Evolutionary conservation across 2,888 invertebrate species (phyloP).

Genomic region (Penaeus monodon): DNA sequence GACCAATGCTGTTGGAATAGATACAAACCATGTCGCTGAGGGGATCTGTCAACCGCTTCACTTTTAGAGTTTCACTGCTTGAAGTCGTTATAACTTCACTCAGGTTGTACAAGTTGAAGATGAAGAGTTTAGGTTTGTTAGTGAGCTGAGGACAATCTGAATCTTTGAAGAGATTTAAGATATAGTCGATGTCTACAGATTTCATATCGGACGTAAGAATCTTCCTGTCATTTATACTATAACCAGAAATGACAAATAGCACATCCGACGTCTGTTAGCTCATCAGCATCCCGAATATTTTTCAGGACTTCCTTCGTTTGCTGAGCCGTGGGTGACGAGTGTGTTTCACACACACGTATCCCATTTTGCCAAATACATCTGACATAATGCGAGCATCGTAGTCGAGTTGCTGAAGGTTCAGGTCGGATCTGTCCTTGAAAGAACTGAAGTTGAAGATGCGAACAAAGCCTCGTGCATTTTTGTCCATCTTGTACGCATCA

Average conservation of each 20-base stretch:
- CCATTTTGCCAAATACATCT: conserved; percentile 28
- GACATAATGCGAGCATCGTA: conserved; percentile 8
- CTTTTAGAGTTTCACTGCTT: neutral
- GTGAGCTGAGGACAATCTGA: too few relatives aligned
- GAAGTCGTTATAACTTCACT: too few relatives aligned
- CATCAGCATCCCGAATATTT: conserved; percentile 2
- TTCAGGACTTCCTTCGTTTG: too few relatives aligned
- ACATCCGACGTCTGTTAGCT: too few relatives aligned
- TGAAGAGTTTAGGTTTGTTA: too few relatives aligned
- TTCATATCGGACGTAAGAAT: too few relatives aligned
- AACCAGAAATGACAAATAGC: too few relatives aligned
- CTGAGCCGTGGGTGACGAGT: conserved; percentile 18
- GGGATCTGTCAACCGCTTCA: conserved; percentile 17
- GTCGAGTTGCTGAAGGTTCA: conserved; percentile 23
- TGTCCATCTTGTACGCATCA: conserved; percentile 27
- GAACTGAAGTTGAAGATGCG: conserved; percentile 27
- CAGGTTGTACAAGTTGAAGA: too few relatives aligned
- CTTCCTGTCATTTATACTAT: too few relatives aligned
- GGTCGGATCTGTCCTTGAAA: conserved; percentile 29
- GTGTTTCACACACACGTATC: conserved; percentile 24
- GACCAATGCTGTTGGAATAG: conserved; percentile 19
- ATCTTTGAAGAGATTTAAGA: too few relatives aligned
- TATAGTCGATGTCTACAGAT: too few relatives aligned
- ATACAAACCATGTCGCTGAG: conserved; percentile 20
- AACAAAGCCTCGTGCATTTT: conserved; percentile 6